Base-by-base conservation (phyloP, 2,888 invertebrate genomes). In the Parthenolecanium corni region DNA sequence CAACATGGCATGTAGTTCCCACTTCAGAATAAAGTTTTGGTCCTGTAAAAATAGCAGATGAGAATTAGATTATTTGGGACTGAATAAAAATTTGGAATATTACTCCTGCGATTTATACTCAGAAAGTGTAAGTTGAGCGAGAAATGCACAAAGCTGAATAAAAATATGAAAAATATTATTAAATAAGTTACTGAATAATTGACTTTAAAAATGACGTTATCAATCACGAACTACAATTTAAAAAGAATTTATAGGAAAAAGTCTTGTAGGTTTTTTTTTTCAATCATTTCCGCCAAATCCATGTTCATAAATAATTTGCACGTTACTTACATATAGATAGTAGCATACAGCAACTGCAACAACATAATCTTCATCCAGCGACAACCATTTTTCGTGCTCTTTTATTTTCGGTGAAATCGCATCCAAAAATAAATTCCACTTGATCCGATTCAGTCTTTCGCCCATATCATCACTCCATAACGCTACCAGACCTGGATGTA, bases 401-500 rank as follows among this genome's bases (percentile, higher is more conserved):
- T 9, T 40, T 21, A 61, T 51, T 49, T 36, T 61, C 0, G 62
- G 18, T 18, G 62, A 57, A 47, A 62, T 25, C 24, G 24, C 12
- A 25, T 36, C 5, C 21, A 46, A 23, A 62, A 64, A 64, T 31
- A 57, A 31, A 14, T 25, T 46, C 62, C 62, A 54, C 16, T 47
- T 42, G 6, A 23, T 36, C 20, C 54, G n/a, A 14, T 18, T 47
- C 5, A 54, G 20, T n/a, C 54, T 18, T 14, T 65, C 51, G n/a
- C 54, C 42, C 12, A 49, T 54, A 11, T 65, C 47, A 6, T 53
- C 49, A 31, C 53, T 54, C 64, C 64, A 65, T 14, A 65, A 23
- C 18, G 23, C 49, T 4, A 65, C 11, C 14, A 65, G 49, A 12
- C 47, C 51, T 1, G 64, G 64, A 36, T 62, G 61, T 9, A 47